Evolutionary conservation across 2,888 invertebrate species (phyloP).

Genomic region (Epinotia demarniana): DNA sequence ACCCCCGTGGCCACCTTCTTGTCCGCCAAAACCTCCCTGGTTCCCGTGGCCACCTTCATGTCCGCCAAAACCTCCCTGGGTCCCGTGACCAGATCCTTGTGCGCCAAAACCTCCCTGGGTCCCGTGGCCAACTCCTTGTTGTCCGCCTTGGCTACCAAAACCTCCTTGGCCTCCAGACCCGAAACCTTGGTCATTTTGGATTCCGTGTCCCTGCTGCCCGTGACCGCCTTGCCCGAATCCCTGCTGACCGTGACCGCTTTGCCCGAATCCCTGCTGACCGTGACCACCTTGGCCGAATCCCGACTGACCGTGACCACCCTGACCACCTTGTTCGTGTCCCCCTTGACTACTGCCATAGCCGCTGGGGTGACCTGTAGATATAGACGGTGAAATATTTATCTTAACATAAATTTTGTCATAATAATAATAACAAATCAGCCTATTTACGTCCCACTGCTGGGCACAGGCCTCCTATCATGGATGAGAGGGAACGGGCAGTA

Average conservation of each 20-base stretch:
- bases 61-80: not conserved
- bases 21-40: conserved; percentile 11
- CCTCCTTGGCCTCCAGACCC: conserved; percentile 20
- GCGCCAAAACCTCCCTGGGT: no score
- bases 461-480: no score
- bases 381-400: no score
- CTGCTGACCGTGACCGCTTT: conserved; percentile 34
- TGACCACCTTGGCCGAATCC: conserved; percentile 34
- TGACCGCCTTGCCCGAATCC: conserved; percentile 40
- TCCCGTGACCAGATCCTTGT: no score
- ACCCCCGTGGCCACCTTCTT: not conserved
- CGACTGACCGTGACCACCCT: conserved; percentile 3
- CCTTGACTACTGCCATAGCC: conserved; percentile 33
- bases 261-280: conserved; percentile 28
- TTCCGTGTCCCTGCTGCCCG: conserved; percentile 40
- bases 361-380: no score
- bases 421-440: no score
- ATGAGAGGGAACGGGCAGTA: no score
- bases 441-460: no score
- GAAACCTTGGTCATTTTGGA: conserved; percentile 17
- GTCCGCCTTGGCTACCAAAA: not conserved
- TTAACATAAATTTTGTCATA: no score
- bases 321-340: conserved; percentile 35
- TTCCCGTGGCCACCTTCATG: not conserved
- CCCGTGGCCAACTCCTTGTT: not conserved